A percentile compares a stretch with the other conserved stretches of the same genome.
Evolutionary conservation across 2,888 invertebrate genomes (phyloP).

Genomic region (Helicoverpa assulta): DNA sequence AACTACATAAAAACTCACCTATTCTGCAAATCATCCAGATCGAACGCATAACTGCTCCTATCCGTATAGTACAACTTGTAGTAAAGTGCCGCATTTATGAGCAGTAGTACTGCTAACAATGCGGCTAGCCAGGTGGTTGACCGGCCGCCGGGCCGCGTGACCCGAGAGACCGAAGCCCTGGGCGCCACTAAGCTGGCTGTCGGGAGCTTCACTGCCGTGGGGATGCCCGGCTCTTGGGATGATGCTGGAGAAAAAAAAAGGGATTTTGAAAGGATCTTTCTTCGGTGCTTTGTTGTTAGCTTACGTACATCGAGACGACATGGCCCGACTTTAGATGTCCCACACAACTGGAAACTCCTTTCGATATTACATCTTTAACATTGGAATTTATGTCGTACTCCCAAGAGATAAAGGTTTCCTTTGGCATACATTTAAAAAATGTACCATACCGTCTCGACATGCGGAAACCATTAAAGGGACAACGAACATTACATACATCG

Average conservation of each 20-base stretch:
- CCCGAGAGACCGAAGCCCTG: conserved; percentile 15
- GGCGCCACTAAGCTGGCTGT: conserved; percentile 20
- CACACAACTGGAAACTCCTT: too few species aligned
- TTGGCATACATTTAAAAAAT: too few species aligned
- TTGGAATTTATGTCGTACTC: too few species aligned
- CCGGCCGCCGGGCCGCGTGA: conserved; percentile 58
- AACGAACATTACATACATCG: conserved; percentile 42
- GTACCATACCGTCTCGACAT: too few species aligned
- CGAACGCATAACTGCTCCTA: conserved; percentile 70
- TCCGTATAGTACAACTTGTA: conserved; percentile 95
- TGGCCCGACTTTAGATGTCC: too few species aligned
- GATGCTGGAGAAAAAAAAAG: conserved; percentile 19
- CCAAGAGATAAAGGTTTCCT: too few species aligned
- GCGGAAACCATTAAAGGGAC: conserved; percentile 4
- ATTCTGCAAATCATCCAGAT: conserved; percentile 71
- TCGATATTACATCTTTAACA: too few species aligned
- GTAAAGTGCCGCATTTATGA: conserved; percentile 94
- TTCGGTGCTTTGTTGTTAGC: too few species aligned
- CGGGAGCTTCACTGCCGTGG: conserved; percentile 40
- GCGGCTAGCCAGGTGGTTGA: conserved; percentile 85
- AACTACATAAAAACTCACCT: conserved; percentile 60
- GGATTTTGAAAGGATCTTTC: too few species aligned
- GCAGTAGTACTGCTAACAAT: conserved; percentile 90
- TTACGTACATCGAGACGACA: too few species aligned
- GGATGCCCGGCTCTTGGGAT: conserved; percentile 35